A percentile compares a stretch with the other conserved stretches of the same genome.
These are phyloP conservation scores for Plemyria rubiginata DNA, from an alignment of 2,888 invertebrate genomes.

Conservation along the genomic window DNA sequence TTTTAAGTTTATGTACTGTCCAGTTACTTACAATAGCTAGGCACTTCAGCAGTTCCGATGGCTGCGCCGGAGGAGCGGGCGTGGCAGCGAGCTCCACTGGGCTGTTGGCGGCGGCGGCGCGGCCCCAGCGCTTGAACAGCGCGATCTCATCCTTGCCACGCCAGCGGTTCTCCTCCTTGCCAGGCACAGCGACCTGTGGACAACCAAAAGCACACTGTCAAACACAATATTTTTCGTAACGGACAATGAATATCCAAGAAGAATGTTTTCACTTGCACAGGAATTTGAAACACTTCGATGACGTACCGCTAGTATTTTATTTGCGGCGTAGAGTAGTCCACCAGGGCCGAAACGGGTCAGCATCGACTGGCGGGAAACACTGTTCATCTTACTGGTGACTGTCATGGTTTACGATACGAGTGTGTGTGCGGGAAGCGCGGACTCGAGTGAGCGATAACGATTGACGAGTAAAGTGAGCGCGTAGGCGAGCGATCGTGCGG, in stretches of 20 bases:
- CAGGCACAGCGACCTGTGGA: conserved; percentile 80
- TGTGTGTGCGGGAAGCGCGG: conserved; percentile 59
- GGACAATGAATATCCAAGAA: conserved; percentile 40
- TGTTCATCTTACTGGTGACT: conserved; percentile 83
- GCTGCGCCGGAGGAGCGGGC: conserved; percentile 63
- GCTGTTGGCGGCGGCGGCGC: conserved; percentile 58
- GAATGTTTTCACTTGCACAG: conserved; percentile 53
- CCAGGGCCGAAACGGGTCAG: conserved; percentile 80
- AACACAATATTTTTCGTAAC: conserved; percentile 59
- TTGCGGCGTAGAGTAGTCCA: conserved; percentile 78
- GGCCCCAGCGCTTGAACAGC: conserved; percentile 79
- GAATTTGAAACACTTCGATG: conserved; percentile 50
- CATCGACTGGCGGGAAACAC: conserved; percentile 80
- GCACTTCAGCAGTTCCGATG: conserved; percentile 87
- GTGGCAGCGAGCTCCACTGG: conserved; percentile 58
- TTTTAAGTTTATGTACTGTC: background rate
- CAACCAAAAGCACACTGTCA: conserved; percentile 74
- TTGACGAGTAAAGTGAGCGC: conserved; percentile 48
- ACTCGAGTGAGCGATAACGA: conserved; percentile 65
- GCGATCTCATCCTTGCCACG: conserved; percentile 76
- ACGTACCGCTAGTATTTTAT: conserved; percentile 83
- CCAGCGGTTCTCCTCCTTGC: conserved; percentile 81
- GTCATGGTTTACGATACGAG: conserved; percentile 77
- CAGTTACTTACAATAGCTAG: conserved; percentile 90
- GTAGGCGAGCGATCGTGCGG: conserved; percentile 65